A percentile compares a stretch with the other conserved stretches of the same genome.
phyloP scores from a whole-genome alignment of 2,888 invertebrate genomes.

The Neelides folsomi region DNA sequence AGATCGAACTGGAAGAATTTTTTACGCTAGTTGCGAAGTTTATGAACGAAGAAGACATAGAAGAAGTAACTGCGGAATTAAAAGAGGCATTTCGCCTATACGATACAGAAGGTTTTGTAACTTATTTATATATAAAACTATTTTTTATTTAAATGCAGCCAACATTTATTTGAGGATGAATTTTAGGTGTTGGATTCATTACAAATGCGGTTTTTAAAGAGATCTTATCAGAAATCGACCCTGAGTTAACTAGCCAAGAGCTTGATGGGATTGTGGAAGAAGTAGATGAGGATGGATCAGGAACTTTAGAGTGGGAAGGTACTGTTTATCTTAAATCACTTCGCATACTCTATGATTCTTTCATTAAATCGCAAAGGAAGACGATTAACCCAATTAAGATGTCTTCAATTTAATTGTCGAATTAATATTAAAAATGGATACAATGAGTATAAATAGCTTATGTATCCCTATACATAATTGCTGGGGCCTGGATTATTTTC shows the following conservation, averaged over 20 bases:
- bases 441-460: too few species aligned
- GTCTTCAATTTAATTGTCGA: too few species aligned
- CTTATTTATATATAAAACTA: too few species aligned
- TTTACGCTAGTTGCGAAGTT: slow-evolving; percentile 89
- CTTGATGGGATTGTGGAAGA: slow-evolving; percentile 2
- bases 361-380: too few species aligned
- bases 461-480: too few species aligned
- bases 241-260: slow-evolving; percentile 1
- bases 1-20: slow-evolving; percentile 91
- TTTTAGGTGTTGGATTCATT: background rate
- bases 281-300: slow-evolving; percentile 3
- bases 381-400: too few species aligned
- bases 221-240: slow-evolving; percentile 1
- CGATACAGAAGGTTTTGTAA: slow-evolving; percentile 70
- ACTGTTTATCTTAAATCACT: too few species aligned
- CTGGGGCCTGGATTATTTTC: too few species aligned
- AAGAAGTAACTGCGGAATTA: slow-evolving; percentile 93
- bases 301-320: slow-evolving; percentile 1
- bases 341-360: too few species aligned
- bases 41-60: slow-evolving; percentile 94
- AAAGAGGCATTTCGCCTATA: slow-evolving; percentile 97
- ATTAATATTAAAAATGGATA: too few species aligned
- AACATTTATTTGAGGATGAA: too few species aligned
- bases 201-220: background rate
- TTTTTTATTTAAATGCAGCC: too few species aligned